Conservation (phyloP, 2,113 vertebrate species). For the Pycnonotus jocosus region DNA sequence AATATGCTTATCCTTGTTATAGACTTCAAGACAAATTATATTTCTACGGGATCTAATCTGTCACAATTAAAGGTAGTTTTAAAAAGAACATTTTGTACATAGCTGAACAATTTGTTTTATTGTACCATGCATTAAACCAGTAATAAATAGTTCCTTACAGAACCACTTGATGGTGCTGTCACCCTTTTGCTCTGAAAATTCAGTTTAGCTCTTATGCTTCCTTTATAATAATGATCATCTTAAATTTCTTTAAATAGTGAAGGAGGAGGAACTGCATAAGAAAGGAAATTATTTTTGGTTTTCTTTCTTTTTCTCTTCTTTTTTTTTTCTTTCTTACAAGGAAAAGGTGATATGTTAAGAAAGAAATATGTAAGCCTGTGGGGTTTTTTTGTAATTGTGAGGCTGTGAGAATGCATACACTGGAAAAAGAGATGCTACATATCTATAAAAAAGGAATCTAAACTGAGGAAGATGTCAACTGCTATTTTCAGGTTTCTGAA, state of each 20-base stretch:
- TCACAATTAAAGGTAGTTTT: background rate
- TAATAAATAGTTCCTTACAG: background rate
- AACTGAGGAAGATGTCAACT: background rate
- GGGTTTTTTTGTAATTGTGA: background rate
- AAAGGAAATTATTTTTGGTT: background rate
- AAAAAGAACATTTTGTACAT: background rate
- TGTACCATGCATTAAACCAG: background rate
- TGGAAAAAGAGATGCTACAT: background rate
- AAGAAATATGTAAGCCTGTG: background rate
- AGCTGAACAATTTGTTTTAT: background rate
- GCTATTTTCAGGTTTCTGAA: background rate
- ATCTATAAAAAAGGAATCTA: background rate
- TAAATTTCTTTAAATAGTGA: background rate
- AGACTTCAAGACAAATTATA: background rate
- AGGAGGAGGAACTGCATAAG: background rate
- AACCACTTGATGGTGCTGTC: slow-evolving; percentile 55
- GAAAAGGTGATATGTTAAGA: background rate
- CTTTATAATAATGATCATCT: background rate
- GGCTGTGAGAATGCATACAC: accelerated
- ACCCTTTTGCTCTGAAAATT: background rate
- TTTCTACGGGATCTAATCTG: background rate
- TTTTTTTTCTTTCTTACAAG: background rate
- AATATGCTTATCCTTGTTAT: background rate
- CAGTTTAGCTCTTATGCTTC: background rate
- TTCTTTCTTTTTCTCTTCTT: background rate